These are phyloP conservation scores for Phocoena sinus DNA, from an alignment of 2,113 vertebrate genomes.

Conservation along the genomic window DNA sequence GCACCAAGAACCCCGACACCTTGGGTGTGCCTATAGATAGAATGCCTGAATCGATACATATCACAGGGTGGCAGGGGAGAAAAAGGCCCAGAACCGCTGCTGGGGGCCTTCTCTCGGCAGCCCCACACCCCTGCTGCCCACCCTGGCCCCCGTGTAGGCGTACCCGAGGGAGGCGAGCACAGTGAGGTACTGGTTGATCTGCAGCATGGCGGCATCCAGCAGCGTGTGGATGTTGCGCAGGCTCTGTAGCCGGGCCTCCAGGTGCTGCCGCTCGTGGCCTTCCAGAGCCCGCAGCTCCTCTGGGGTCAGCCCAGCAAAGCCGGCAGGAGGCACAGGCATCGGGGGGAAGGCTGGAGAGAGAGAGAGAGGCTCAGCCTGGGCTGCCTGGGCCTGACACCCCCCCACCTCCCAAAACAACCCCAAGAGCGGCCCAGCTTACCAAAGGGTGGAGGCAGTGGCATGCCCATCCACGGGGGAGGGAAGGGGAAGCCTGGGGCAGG, in stretches of 20 bases:
- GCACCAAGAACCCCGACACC: not conserved
- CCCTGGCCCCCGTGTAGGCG: fast-evolving
- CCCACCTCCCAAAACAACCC: not conserved
- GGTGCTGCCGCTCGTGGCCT: slow-evolving; percentile 90
- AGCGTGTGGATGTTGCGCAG: slow-evolving; percentile 96
- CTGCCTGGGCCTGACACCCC: not conserved
- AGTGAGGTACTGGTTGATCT: slow-evolving; percentile 96
- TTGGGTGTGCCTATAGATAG: not conserved
- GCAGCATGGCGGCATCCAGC: slow-evolving; percentile 94
- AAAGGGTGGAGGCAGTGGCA: slow-evolving; percentile 91
- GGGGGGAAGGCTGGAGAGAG: slow-evolving; percentile 85
- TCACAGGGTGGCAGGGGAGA: not conserved
- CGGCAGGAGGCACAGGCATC: slow-evolving; percentile 92
- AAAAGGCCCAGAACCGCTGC: not conserved
- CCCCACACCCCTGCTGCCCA: not conserved
- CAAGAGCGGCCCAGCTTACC: slow-evolving; percentile 77
- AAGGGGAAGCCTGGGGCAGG: slow-evolving; percentile 87
- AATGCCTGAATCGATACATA: not conserved
- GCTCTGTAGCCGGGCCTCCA: slow-evolving; percentile 93
- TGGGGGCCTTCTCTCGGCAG: not conserved
- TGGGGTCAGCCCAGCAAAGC: slow-evolving; percentile 89
- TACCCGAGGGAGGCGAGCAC: slow-evolving; percentile 90
- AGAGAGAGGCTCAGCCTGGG: not conserved
- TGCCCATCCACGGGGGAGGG: slow-evolving; percentile 92
- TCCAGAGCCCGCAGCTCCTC: slow-evolving; percentile 93